Evolutionary conservation across 2,888 invertebrate genomes (phyloP), one percentile per base, ranked within the genome.

Genomic region (Mellilla xanthometata): DNA sequence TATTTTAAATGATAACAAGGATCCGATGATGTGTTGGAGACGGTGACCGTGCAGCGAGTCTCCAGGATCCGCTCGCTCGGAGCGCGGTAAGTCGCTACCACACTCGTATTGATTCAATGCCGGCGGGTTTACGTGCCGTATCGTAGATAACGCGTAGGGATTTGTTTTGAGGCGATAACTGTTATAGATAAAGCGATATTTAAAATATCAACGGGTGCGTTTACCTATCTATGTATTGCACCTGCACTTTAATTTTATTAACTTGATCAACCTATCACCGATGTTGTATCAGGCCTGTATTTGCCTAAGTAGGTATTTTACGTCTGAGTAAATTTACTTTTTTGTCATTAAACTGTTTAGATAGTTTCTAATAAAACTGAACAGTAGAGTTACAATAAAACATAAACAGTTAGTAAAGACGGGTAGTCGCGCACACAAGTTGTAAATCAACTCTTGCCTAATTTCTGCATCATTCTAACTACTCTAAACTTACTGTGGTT

Each of bases 1-100:
- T 89, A 88, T 83, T 88, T 80, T 85, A 84, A 88, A 88, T 87
- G 84, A 85, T 88, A 88, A 85, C 84, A 88, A 85, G 88, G 78
- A 83, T 88, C 87, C 80, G 85, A 86, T 86, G 80, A 84, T 66
- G 79, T 84, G 79, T 77, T 74, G 74, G 80, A 81, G 79, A 79
- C 74, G 61, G 76, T 82, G 81, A 76, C 65, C 69, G 62, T 60
- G 72, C 61, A 62, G 71, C 68, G 67, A 66, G 64, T 67, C 74
- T 56, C 44, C 56, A 60, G 61, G 65, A 67, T 66, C 65, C 58
- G 63, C 57, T 34, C 52, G 48, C 33, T 33, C 29, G 19, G 28
- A 12, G 2, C 58, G 57, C 62, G 64, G 61, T 65, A 65, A 58
- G 57, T 65, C 61, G 51, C 31, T 40, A 40, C 35, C 70, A 62